phyloP scores from a whole-genome alignment of 2,888 invertebrate genomes.

The Drosophila mayaguana region DNA sequence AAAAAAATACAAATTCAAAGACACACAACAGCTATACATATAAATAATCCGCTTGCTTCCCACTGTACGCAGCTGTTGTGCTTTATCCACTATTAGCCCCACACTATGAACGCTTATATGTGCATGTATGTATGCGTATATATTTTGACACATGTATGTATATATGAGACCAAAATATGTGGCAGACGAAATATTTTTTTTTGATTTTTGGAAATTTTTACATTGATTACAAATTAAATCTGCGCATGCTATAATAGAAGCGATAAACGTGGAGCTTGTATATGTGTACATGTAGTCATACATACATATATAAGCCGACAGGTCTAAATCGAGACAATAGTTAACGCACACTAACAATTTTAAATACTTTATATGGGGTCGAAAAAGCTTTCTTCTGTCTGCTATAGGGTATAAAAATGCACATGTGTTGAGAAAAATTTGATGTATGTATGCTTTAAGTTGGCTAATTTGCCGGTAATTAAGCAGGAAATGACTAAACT shows the following conservation, averaged over 20 bases:
- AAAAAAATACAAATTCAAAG: too few relatives aligned
- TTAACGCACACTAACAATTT: neutral
- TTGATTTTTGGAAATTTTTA: neutral
- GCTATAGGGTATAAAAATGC: slow-evolving; percentile 3
- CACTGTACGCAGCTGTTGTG: slow-evolving; percentile 7
- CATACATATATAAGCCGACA: neutral
- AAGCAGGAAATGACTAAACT: neutral
- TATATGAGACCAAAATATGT: neutral
- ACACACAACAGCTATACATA: neutral
- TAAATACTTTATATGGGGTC: slow-evolving; percentile 4
- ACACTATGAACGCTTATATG: neutral
- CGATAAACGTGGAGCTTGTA: neutral
- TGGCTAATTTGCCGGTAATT: slow-evolving; percentile 7
- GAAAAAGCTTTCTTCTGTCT: slow-evolving; percentile 1
- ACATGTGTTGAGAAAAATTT: slow-evolving; percentile 10
- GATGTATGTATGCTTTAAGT: neutral
- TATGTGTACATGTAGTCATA: neutral
- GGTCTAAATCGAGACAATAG: neutral
- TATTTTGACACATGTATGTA: neutral
- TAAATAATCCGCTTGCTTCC: slow-evolving; percentile 3
- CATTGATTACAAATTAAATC: neutral
- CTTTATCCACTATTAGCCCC: slow-evolving; percentile 7
- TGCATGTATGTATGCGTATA: neutral
- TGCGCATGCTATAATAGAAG: neutral
- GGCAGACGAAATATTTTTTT: neutral